phyloP scores from a whole-genome alignment of 2,888 invertebrate genomes.

The Ichneumon xanthorius region DNA sequence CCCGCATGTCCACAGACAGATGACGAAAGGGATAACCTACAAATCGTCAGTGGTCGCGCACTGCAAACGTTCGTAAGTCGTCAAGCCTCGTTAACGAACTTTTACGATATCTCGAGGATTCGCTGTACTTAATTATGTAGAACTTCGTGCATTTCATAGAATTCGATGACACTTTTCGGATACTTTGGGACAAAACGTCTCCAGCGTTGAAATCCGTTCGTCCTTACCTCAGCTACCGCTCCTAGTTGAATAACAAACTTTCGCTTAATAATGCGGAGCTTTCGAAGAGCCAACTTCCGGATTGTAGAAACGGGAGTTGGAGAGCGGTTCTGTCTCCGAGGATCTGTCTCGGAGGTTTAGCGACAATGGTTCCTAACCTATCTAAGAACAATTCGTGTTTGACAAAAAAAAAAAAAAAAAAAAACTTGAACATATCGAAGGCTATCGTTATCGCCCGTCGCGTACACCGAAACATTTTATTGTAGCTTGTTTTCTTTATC shows the following conservation, averaged over 20 bases:
- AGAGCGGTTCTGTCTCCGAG: conserved; percentile 33
- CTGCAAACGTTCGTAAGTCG: background rate
- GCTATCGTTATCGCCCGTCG: background rate
- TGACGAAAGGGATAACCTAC: no score
- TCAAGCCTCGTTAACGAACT: background rate
- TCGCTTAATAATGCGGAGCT: conserved; percentile 66
- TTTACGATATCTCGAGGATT: conserved; percentile 1
- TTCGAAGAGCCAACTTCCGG: conserved; percentile 60
- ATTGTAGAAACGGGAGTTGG: conserved; percentile 52
- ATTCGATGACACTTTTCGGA: conserved; percentile 63
- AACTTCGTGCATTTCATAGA: conserved; percentile 60
- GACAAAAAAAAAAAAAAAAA: background rate
- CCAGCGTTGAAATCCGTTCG: conserved; percentile 47
- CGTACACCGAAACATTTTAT: background rate
- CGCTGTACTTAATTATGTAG: conserved; percentile 48
- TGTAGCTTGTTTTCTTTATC: background rate
- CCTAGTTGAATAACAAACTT: conserved; percentile 60
- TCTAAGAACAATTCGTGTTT: background rate
- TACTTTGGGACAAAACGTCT: conserved; percentile 64
- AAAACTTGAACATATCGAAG: background rate
- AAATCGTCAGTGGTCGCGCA: background rate
- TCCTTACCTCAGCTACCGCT: conserved; percentile 20
- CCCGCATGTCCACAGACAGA: no score
- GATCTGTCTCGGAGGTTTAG: conserved; percentile 23
- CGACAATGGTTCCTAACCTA: background rate